Conservation (phyloP, 2,113 vertebrate species). For the Elgaria multicarinata region DNA sequence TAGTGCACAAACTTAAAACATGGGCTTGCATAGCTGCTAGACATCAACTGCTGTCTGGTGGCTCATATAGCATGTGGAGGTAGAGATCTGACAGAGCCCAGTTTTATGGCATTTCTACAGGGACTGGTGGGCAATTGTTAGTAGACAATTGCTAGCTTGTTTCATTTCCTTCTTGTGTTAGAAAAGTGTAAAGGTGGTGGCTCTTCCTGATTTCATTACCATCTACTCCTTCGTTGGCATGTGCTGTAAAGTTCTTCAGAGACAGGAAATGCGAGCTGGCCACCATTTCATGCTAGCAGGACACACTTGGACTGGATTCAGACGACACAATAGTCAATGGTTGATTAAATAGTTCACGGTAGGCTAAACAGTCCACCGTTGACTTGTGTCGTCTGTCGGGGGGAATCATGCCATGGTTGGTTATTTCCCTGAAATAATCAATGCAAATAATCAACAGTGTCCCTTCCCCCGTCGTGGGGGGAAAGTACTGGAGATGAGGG, state of each 20-base stretch:
- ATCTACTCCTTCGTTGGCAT: background rate
- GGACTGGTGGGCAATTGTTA: background rate
- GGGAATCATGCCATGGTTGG: too few species aligned
- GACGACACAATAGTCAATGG: too few species aligned
- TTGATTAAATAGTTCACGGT: too few species aligned
- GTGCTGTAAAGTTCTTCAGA: background rate
- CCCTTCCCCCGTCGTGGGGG: too few species aligned
- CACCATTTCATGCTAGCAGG: background rate
- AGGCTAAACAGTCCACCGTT: too few species aligned
- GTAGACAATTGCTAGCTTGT: too few species aligned
- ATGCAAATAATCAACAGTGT: too few species aligned
- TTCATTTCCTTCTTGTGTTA: background rate
- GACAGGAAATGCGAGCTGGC: background rate
- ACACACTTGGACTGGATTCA: too few species aligned
- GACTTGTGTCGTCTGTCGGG: too few species aligned
- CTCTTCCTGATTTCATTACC: background rate
- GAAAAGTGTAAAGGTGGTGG: background rate
- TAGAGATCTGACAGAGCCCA: background rate
- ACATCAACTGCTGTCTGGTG: background rate
- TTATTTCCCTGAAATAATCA: too few species aligned
- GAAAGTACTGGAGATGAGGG: too few species aligned
- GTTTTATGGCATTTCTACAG: background rate
- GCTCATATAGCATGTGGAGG: background rate
- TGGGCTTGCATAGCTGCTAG: background rate
- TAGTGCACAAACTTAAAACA: background rate